Base-by-base conservation (phyloP, 2,113 vertebrate genomes). In the Vanacampus margaritifer region DNA sequence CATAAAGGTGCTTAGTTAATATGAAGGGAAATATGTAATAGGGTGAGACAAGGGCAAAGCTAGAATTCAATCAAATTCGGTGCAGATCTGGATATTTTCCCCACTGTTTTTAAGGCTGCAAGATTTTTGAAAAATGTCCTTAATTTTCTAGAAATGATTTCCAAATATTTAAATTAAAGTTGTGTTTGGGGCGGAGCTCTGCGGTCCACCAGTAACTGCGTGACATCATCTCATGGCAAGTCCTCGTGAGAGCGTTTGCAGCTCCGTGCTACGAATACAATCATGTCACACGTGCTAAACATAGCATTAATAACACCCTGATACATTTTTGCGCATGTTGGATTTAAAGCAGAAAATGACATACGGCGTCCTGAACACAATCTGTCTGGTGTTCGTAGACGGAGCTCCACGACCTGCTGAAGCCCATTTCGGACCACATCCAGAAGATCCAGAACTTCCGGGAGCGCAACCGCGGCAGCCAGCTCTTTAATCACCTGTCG, bases 401-500 rank as follows among this genome's bases (percentile, higher is more conserved):
- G 35, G 96, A 96, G 41, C 84, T 96, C 60, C 80, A 88, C 0
- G 83, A 92, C 48, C 92, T 98, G 80, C 91, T 98, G 76, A 95
- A 96, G 81, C 97, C 97, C 0, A 94, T 98, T 74, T 97, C 96
- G 0, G 96, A 96, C 71, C 94, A 96, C 87, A 99, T 99, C 78
- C 96, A 96, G 75, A 93, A 95, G 86, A 94, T 98, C 68, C 97
- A 98, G 80, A 94, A 77, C 62, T 99, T 97, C 91, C 88, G 97
- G 65, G 97, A 98, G 81, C 91, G 90, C 74, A 95, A 98, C 87
- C 94, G 97, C 13, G 95, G 95, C 21, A 96, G 96, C 80, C 36
- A 69, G 68, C 88, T 97, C 88, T 99, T 99, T 84, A 99, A 99
- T 85, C 97, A 99, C 79, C 93, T 99, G 35, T 98, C 96, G 0